These are phyloP conservation scores for Zoroaster sp. DNA, from an alignment of 53 echinoderm and acorn worm species.

Conservation along the genomic window DNA sequence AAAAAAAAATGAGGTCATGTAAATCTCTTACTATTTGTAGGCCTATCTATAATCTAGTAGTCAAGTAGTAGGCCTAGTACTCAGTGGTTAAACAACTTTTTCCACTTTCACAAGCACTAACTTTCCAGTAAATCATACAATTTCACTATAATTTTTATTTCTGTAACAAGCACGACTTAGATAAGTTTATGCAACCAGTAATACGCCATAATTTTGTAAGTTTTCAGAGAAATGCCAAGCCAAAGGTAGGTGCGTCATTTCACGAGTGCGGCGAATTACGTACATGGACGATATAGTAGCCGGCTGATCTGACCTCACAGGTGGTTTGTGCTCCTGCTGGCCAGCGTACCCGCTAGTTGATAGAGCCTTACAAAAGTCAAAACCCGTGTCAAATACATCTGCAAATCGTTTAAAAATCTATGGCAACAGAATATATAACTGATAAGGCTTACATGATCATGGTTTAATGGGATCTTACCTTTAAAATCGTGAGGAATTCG, in stretches of 20 bases:
- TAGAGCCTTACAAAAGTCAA: not conserved
- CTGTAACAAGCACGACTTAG: no score
- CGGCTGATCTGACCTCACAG: not conserved
- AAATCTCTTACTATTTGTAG: no score
- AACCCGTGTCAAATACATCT: not conserved
- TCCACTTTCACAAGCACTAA: no score
- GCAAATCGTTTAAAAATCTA: not conserved
- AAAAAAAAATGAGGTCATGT: no score
- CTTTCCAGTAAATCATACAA: no score
- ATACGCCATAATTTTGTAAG: no score
- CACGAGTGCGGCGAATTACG: not conserved
- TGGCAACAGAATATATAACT: not conserved
- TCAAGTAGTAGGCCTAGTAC: no score
- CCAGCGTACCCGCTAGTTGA: not conserved
- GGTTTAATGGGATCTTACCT: not conserved
- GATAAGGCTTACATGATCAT: not conserved
- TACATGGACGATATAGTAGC: no score
- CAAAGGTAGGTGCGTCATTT: not conserved
- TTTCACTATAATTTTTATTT: no score
- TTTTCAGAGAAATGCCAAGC: not conserved
- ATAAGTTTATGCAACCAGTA: no score
- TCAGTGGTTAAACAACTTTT: no score
- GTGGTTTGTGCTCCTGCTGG: not conserved
- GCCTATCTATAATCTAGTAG: no score
- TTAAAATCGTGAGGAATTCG: not conserved